Base-by-base conservation (phyloP, 2,113 vertebrate genomes). In the Furnarius figulus region DNA sequence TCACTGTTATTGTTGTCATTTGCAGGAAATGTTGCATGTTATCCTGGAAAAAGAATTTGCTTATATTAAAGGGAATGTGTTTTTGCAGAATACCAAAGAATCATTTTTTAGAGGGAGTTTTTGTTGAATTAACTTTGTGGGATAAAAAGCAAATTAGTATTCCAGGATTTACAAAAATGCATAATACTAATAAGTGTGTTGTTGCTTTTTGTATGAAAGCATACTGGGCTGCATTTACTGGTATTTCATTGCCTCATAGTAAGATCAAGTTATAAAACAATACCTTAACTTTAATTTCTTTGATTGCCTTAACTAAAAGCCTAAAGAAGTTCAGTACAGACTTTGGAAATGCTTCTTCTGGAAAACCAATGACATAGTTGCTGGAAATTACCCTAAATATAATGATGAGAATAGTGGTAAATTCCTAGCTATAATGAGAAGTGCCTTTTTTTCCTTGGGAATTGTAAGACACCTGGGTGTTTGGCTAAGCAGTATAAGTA, bases 1-100 rank as follows among this genome's bases (percentile, higher is more conserved):
- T 71, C 0, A 0, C 46, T 80, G 15, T 73, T 87, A 33, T 5
- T 78, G 11, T 33, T 0, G 2, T 74, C 0, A 5, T 74, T 81
- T 71, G 16, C 33, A 7, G 27, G 27, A 63, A 63, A 30, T 63
- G 37, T 21, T 30, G 18, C 2, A 0, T 78, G 27, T 52, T 72
- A 5, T 35, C 15, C 9, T 89, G 42, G 47, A 52, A 90, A 71
- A 92, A 62, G 0, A 66, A 53, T 44, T 88, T 3, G 12, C 3
- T 67, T 67, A 6, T 15, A 27, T 53, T 63, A 75, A 92, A 89
- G 35, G 7, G 7, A 77, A 31, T 42, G 23, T 9, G 3, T 2
- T 87, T 89, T 89, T 77, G 27, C 50, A 89, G 39, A 53, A 37
- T 62, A 46, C 40, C 11, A 17, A 70, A 66, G 25, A 56, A 39